These are phyloP conservation scores for Hypocryptadius cinnamomeus DNA, from an alignment of 2,113 vertebrate species.

Conservation along the genomic window DNA sequence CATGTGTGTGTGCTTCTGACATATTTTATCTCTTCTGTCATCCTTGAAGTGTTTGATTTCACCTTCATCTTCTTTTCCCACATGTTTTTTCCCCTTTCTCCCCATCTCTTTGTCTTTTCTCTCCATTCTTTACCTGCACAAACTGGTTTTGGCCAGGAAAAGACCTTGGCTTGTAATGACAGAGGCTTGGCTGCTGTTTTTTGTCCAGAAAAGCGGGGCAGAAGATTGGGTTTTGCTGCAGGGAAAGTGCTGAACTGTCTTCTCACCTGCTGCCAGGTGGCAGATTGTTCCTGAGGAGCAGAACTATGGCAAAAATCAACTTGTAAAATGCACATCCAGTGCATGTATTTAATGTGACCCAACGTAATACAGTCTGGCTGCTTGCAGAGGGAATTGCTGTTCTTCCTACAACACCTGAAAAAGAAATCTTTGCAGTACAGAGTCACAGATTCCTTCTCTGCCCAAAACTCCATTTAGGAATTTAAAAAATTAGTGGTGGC, in stretches of 20 bases:
- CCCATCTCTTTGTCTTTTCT: neutral
- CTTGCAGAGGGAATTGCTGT: neutral
- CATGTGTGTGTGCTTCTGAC: neutral
- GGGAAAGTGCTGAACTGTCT: neutral
- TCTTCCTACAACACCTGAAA: neutral
- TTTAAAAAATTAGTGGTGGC: neutral
- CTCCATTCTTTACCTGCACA: neutral
- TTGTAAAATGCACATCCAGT: neutral
- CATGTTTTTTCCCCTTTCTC: neutral
- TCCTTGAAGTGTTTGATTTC: neutral
- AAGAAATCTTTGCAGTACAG: neutral
- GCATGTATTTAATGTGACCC: neutral
- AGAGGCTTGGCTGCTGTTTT: neutral
- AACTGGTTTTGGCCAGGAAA: neutral
- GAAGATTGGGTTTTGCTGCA: neutral
- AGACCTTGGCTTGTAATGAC: neutral
- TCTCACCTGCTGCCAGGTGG: neutral
- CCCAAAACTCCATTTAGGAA: neutral
- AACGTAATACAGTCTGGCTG: rapidly evolving
- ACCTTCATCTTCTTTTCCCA: neutral
- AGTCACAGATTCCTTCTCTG: neutral
- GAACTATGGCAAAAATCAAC: neutral
- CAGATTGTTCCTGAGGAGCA: neutral
- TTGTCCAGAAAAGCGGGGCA: neutral
- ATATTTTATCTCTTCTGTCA: neutral